These are phyloP conservation scores for Bryconaethiops microstoma DNA, from an alignment of 2,797 vertebrate species.

Conservation along the genomic window DNA sequence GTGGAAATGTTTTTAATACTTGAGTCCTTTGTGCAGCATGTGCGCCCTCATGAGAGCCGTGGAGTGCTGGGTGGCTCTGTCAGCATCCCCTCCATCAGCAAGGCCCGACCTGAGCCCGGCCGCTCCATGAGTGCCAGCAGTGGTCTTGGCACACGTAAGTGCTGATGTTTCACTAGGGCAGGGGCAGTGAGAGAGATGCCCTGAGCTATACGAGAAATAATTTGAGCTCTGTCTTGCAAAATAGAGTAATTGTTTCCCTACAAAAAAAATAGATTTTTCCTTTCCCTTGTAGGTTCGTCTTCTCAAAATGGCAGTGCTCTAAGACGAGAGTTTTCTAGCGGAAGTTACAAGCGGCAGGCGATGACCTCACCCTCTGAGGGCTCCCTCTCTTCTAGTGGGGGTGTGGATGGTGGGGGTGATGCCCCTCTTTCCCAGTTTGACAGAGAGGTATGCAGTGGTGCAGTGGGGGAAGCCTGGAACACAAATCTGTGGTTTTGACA, in stretches of 20 bases:
- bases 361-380: constrained; percentile 96
- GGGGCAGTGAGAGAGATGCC: neutral
- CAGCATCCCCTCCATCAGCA: constrained; percentile 96
- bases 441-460: constrained; percentile 84
- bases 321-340: constrained; percentile 88
- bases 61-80: constrained; percentile 95
- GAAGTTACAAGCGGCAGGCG: constrained; percentile 91
- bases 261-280: neutral
- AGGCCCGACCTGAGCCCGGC: constrained; percentile 90
- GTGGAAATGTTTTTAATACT: constrained; percentile 2
- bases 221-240: neutral
- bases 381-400: constrained; percentile 94
- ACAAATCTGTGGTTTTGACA: neutral
- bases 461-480: neutral
- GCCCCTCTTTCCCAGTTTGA: constrained; percentile 91
- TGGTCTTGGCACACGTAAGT: constrained; percentile 93
- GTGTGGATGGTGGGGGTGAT: constrained; percentile 87
- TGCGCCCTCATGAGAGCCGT: constrained; percentile 92
- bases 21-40: constrained; percentile 78
- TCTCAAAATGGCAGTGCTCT: constrained; percentile 95
- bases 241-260: neutral
- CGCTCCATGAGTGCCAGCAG: constrained; percentile 98
- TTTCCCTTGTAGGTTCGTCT: constrained; percentile 79
- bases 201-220: neutral
- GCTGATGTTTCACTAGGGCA: neutral